Conservation (phyloP, 2,888 invertebrate genomes). For the Euclidia mi region DNA sequence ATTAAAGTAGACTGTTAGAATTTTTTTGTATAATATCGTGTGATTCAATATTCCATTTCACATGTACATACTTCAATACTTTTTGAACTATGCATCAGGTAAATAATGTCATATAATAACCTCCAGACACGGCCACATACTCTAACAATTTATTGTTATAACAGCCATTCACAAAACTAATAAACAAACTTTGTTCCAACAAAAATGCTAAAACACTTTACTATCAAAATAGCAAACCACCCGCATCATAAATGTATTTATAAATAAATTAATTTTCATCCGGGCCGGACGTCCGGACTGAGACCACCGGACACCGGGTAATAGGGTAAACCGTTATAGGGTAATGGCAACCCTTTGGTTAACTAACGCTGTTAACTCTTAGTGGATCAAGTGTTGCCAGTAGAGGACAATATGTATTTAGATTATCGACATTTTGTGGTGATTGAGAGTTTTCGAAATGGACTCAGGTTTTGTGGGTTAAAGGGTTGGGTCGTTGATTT, state of each 20-base stretch:
- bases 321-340: constrained; percentile 11
- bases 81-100: no score
- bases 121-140: no score
- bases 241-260: constrained; percentile 22
- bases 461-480: background rate
- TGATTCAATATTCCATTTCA: no score
- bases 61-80: no score
- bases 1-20: no score
- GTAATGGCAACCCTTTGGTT: constrained; percentile 34
- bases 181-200: background rate
- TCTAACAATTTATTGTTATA: no score
- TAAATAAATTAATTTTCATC: constrained; percentile 24
- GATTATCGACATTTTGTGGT: constrained; percentile 12
- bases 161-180: background rate
- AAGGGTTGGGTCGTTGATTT: background rate
- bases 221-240: constrained; percentile 1
- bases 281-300: constrained; percentile 6
- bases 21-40: no score
- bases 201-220: constrained; percentile 1
- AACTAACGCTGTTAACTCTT: constrained; percentile 32
- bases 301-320: constrained; percentile 17
- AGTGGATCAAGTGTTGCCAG: constrained; percentile 22
- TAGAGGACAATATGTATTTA: constrained; percentile 12
- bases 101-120: no score
- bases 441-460: background rate